Evolutionary conservation across 1,140 invertebrate species (phyloP).

Genomic region (Varroa destructor): DNA sequence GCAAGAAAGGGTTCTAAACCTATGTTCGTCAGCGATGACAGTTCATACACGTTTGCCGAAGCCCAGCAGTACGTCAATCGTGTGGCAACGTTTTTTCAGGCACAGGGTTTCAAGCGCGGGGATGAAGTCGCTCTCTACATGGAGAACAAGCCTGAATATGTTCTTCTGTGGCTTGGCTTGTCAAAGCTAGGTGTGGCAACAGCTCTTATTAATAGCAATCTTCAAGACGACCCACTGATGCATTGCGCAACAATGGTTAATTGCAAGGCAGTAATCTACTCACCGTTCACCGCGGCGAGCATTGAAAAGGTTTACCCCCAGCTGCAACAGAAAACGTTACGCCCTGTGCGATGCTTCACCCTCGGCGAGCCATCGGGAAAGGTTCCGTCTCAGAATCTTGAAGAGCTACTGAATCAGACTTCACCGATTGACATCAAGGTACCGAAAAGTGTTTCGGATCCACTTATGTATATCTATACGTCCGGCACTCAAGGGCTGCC

Average conservation of each 20-base stretch:
- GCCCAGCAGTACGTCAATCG: slow-evolving; percentile 58
- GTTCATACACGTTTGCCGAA: background rate
- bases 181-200: slow-evolving; percentile 38
- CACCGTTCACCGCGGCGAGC: slow-evolving; percentile 30
- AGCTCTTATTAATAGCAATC: slow-evolving; percentile 39
- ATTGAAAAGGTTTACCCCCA: background rate
- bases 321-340: background rate
- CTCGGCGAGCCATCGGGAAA: slow-evolving; percentile 4
- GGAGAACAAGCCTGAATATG: slow-evolving; percentile 66
- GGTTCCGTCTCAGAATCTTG: slow-evolving; percentile 4
- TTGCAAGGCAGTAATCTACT: slow-evolving; percentile 37
- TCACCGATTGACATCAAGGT: background rate
- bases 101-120: slow-evolving; percentile 52
- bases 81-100: slow-evolving; percentile 60
- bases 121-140: slow-evolving; percentile 72
- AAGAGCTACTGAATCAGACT: background rate
- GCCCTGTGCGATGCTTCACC: background rate
- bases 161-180: slow-evolving; percentile 74
- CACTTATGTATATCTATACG: slow-evolving; percentile 65
- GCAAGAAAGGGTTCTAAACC: background rate
- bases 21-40: slow-evolving; percentile 5
- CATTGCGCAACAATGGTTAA: slow-evolving; percentile 39
- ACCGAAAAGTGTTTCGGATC: slow-evolving; percentile 30
- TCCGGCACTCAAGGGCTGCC: slow-evolving; percentile 82
- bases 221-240: slow-evolving; percentile 36